A percentile compares a stretch with the other conserved stretches of the same genome.
phyloP scores from a whole-genome alignment of 1,140 invertebrate species.

The Sycobia sp. region DNA sequence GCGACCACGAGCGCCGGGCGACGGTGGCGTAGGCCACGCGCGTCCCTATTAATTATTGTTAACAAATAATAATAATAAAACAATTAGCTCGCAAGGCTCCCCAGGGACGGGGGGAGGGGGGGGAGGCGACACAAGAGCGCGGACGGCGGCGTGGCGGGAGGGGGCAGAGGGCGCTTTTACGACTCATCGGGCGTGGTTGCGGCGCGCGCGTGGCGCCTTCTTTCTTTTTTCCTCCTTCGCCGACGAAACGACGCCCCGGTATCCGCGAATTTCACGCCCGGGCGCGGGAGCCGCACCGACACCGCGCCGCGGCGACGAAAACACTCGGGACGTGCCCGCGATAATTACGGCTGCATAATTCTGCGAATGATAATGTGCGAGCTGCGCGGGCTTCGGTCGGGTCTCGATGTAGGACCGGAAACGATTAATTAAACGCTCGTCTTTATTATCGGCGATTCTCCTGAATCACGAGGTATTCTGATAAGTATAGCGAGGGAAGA shows the following conservation, averaged over 20 bases:
- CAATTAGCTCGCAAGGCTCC: constrained; percentile 37
- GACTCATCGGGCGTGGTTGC: not conserved
- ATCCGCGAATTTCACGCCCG: no score
- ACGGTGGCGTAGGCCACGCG: constrained; percentile 3
- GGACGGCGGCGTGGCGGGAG: not conserved
- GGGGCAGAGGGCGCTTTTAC: constrained; percentile 9
- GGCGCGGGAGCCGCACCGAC: no score
- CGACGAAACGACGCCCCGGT: no score
- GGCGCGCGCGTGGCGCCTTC: not conserved
- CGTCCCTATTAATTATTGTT: constrained; percentile 53
- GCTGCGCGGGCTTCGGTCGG: no score
- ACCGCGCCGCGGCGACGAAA: no score
- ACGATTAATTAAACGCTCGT: not conserved
- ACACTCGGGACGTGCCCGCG: no score
- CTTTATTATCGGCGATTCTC: not conserved
- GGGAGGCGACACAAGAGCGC: not conserved
- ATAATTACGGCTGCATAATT: no score
- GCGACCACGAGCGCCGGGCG: not conserved
- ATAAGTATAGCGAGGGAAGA: no score
- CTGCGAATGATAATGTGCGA: constrained; percentile 16
- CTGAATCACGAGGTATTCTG: no score
- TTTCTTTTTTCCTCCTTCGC: no score
- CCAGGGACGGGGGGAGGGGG: not conserved
- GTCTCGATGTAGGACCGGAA: no score
- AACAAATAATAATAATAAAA: constrained; percentile 55